Evolutionary conservation across 2,888 invertebrate species (phyloP), one percentile per base, ranked within the genome.

Genomic region (Hydrotaea cyrtoneurina): DNA sequence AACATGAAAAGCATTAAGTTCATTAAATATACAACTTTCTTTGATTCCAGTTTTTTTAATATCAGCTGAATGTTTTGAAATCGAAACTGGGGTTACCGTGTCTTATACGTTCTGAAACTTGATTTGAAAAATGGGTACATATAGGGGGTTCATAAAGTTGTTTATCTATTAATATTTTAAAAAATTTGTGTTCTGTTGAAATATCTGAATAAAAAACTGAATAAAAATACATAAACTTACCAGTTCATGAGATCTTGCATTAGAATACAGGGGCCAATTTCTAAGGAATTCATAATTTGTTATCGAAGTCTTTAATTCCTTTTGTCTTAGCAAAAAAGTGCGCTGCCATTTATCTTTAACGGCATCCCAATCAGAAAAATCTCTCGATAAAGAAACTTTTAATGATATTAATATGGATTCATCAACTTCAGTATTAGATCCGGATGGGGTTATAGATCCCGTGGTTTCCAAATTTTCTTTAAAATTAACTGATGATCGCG

Each of bases 281-380:
- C 4, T 75, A 13, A 85, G 13, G 64, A 85, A 82, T 72, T 85
- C 77, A 73, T 55, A 73, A 79, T 59, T 76, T 13, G 11, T 57
- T 43, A 31, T 53, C 15, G 66, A 79, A n/a, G 50, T 59, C 21
- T 82, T 82, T 1, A 82, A 36, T 23, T 85, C 74, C 43, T 73
- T 85, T 73, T 79, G 85, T 11, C 77, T 82, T 19, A 85, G 19
- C 13, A 21, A 15, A 53, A 78, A 85, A 11, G 82, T 77, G 0
- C 53, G 36, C 39, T 76, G 21, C 79, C 82, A 85, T 73, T 78
- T 79, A 59, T 79, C 53, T 73, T 76, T 79, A 39, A 82, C 82
- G 0, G 36, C 64, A 26, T 85, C 77, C 82, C 82, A 85, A 31
- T 79, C 55, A 8, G 81, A 64, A 36, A 78, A 75, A 21, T 81